Percentiles rank a stretch among this genome's conserved stretches.
Conservation (phyloP, 2,888 invertebrate genomes). For the Dasypogon diadema region DNA sequence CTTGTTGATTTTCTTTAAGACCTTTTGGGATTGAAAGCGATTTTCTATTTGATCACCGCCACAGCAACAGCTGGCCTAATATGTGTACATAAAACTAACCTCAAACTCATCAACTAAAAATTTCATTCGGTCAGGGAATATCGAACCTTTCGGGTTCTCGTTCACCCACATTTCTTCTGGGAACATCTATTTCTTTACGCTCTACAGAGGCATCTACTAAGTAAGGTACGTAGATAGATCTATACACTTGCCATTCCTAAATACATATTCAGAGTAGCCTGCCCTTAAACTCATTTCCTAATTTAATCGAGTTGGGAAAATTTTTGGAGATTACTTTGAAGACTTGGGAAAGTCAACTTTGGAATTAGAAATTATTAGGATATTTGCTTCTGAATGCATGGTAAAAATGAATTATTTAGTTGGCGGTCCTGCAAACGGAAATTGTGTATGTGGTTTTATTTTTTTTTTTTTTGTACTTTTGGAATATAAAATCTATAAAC, state of each 20-base stretch:
- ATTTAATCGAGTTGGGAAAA: slow-evolving; percentile 27
- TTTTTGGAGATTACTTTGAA: slow-evolving; percentile 18
- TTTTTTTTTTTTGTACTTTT: no score
- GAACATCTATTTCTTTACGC: neutral
- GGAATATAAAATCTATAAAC: no score
- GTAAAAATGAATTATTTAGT: slow-evolving; percentile 25
- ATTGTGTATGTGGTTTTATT: no score
- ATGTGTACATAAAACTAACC: slow-evolving; percentile 11
- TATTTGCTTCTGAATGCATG: slow-evolving; percentile 12
- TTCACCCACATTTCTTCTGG: neutral
- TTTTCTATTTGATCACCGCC: slow-evolving; percentile 31
- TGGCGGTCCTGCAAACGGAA: no score
- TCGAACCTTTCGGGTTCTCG: neutral
- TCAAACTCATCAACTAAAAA: slow-evolving; percentile 36
- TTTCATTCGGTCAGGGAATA: slow-evolving; percentile 31
- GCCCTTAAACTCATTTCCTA: slow-evolving; percentile 26
- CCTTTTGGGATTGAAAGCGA: slow-evolving; percentile 37
- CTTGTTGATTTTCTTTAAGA: slow-evolving; percentile 42
- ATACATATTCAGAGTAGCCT: slow-evolving; percentile 15
- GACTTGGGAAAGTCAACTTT: slow-evolving; percentile 24
- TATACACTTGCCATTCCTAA: neutral
- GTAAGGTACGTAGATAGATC: neutral
- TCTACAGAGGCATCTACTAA: neutral
- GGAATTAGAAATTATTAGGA: slow-evolving; percentile 38
- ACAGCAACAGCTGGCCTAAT: slow-evolving; percentile 11